Percentiles rank a stretch among this genome's conserved stretches.
Evolutionary conservation across 2,888 invertebrate species (phyloP).

Genomic region (Chloroclysta siterata): DNA sequence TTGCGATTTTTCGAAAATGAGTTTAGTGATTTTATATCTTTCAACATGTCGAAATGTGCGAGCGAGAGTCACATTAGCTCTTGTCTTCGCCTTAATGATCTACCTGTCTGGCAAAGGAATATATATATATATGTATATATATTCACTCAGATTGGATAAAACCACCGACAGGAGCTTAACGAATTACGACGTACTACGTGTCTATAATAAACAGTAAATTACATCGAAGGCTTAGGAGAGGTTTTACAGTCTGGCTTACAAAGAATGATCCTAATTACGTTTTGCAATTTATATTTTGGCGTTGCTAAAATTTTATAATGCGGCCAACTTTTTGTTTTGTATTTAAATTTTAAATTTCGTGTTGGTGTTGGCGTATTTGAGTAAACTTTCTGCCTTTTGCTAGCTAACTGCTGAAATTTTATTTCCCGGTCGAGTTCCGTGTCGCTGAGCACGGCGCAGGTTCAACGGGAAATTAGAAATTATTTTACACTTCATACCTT

Average conservation of each 20-base stretch:
- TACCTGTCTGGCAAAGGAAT: too few relatives aligned
- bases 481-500: conserved; percentile 46
- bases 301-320: conserved; percentile 25
- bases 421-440: conserved; percentile 52
- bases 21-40: too few relatives aligned
- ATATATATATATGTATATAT: too few relatives aligned
- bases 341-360: conserved; percentile 60
- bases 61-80: too few relatives aligned
- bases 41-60: too few relatives aligned
- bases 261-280: conserved; percentile 37
- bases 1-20: too few relatives aligned
- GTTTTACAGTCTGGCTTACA: conserved; percentile 34
- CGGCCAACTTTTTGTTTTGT: conserved; percentile 43
- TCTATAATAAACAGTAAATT: conserved; percentile 27
- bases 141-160: conserved; percentile 16
- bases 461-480: conserved; percentile 58
- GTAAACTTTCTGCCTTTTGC: conserved; percentile 48
- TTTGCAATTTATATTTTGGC: conserved; percentile 33
- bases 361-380: conserved; percentile 47
- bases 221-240: conserved; percentile 30
- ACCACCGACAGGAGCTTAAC: conserved; percentile 17
- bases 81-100: too few relatives aligned
- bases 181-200: conserved; percentile 14
- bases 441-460: conserved; percentile 41
- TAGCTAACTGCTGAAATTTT: conserved; percentile 58